These are phyloP conservation scores for Drosophila rufa DNA, from an alignment of 1,140 invertebrate genomes.

Conservation along the genomic window DNA sequence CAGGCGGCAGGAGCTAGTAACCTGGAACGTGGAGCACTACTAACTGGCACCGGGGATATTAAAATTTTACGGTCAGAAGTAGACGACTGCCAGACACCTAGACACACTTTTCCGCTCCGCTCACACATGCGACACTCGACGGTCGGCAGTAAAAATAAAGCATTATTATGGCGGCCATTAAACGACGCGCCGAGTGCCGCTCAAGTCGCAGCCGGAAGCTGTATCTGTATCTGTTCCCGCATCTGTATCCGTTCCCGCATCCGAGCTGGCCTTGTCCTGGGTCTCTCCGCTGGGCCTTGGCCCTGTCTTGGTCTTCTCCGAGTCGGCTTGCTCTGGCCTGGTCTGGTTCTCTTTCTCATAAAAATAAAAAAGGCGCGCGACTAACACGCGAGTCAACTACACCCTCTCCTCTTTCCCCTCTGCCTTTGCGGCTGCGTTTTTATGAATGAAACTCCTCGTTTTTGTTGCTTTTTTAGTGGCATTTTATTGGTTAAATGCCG, in stretches of 20 bases:
- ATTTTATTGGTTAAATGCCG: conserved; percentile 69
- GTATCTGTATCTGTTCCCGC: conserved; percentile 23
- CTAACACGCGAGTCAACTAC: conserved; percentile 56
- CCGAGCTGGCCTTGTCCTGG: conserved; percentile 37
- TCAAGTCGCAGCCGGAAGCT: conserved; percentile 73
- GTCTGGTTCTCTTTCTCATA: conserved; percentile 33
- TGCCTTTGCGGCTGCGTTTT: conserved; percentile 47
- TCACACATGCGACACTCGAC: conserved; percentile 58
- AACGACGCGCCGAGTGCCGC: conserved; percentile 61
- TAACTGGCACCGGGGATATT: conserved; percentile 55
- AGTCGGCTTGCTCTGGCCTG: conserved; percentile 10
- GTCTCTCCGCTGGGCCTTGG: conserved; percentile 18
- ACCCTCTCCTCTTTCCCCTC: neutral
- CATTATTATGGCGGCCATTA: conserved; percentile 80
- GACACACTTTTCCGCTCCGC: conserved; percentile 52
- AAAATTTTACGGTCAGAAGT: conserved; percentile 77
- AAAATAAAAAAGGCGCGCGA: conserved; percentile 59
- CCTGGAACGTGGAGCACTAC: conserved; percentile 24
- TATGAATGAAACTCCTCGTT: conserved; percentile 69
- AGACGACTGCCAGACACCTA: conserved; percentile 76
- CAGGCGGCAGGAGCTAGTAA: neutral
- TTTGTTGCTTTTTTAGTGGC: conserved; percentile 59
- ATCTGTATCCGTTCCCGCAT: neutral
- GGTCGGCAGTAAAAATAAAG: conserved; percentile 73
- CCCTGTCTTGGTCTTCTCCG: conserved; percentile 7